Base-by-base conservation (phyloP, 2,113 vertebrate genomes). In the Urocynchramus pylzowi region DNA sequence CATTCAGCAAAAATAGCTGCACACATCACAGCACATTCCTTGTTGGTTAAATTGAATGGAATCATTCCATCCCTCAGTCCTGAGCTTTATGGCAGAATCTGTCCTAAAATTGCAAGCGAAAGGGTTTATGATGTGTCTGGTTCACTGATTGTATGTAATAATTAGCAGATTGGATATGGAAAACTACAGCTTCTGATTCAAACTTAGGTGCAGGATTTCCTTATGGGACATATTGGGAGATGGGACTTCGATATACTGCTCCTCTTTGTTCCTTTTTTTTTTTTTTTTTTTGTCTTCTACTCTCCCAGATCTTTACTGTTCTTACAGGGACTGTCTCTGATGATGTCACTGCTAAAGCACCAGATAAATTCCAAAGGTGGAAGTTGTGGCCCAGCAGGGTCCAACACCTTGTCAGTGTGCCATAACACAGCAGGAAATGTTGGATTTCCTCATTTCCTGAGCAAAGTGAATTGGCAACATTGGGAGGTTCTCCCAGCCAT, bases 211-310 rank as follows among this genome's bases (percentile, higher is more conserved):
- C 3, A 1, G 52, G 33, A 10, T 79, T 87, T 74, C 70, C 64
- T 52, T 33, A 9, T 0, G 21, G 57, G 24, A 4, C 1, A 1
- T 30, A 13, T 0, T 69, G 37, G 3, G 41, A 30, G 23, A 3
- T 80, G 71, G 28, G 14, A 31, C n/a, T 28, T 35, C 41, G 22
- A 15, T 26, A 2, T 18, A 35, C 65, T 92, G 57, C 47, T 92
- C 26, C 49, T 64, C 28, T 54, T 23, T 67, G 60, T 30, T 23
- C 11, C 11, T 49, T 45, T 28, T 37, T 26, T 9, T 41, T 16
- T 13, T 35, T 47, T 39, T 20, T 50, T 37, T 23, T 3, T 6
- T 44, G 33, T 37, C 7, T 57, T 37, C 7, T 33, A 0, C 33
- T 54, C 2, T 19, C 37, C 24, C 54, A 28, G 33, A 15, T 28